Conservation (phyloP, 2,113 vertebrate genomes). For the Epinephelus cyanopodus region DNA sequence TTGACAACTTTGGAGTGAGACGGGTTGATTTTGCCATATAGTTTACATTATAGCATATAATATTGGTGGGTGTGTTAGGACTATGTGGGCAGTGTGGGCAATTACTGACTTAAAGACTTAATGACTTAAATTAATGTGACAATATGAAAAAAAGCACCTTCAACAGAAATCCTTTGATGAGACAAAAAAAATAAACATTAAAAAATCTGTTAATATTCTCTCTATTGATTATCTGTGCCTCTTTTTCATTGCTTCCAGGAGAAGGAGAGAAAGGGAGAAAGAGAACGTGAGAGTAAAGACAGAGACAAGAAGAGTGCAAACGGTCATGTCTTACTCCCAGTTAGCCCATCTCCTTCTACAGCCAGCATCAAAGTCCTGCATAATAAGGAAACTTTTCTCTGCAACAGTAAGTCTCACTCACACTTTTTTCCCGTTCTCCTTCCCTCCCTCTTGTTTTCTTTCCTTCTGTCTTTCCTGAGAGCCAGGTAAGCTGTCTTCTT, state of each 20-base stretch:
- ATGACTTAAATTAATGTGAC: no score
- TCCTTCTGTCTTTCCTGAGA: neutral
- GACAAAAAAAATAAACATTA: no score
- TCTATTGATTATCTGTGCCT: neutral
- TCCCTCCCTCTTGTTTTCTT: neutral
- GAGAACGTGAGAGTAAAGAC: slow-evolving; percentile 89
- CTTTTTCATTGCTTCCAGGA: slow-evolving; percentile 76
- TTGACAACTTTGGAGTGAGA: no score
- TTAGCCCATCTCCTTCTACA: slow-evolving; percentile 77
- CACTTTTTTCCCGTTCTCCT: neutral
- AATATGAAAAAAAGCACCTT: no score
- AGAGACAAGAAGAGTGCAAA: slow-evolving; percentile 89
- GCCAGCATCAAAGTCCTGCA: slow-evolving; percentile 87
- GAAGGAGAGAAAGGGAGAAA: slow-evolving; percentile 89
- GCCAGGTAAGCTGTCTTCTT: neutral
- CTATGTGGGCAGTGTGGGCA: no score
- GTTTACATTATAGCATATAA: no score
- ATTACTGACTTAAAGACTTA: no score
- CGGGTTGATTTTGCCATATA: no score
- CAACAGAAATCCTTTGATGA: no score
- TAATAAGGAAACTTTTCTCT: slow-evolving; percentile 89
- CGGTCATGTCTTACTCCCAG: slow-evolving; percentile 86
- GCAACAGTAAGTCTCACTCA: slow-evolving; percentile 86
- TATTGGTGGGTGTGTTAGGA: no score
- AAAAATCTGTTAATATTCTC: neutral